Percentiles rank a stretch among this genome's conserved stretches.
Conservation (phyloP, 2,113 vertebrate species). For the Ameiurus melas region DNA sequence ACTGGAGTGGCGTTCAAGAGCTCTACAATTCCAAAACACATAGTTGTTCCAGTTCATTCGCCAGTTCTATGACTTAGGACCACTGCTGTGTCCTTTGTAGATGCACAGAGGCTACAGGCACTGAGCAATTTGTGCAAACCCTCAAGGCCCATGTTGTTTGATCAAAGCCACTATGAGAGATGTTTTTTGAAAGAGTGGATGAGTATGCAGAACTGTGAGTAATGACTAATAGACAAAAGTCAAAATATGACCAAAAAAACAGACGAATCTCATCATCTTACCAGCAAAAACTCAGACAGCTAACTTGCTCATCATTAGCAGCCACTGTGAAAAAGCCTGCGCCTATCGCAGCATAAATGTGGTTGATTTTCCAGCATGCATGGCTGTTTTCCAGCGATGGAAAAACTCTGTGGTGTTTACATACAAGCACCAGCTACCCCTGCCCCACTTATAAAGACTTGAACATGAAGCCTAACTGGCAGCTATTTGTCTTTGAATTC, state of each 20-base stretch:
- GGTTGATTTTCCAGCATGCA: background rate
- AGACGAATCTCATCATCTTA: background rate
- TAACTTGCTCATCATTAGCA: background rate
- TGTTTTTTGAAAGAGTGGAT: background rate
- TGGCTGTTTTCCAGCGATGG: slow-evolving; percentile 6
- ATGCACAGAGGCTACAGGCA: slow-evolving; percentile 11
- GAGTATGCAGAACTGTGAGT: background rate
- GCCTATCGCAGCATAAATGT: background rate
- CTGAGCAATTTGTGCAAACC: slow-evolving; percentile 13
- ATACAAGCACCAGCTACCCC: slow-evolving; percentile 16
- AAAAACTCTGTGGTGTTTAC: slow-evolving; percentile 14
- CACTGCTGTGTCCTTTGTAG: slow-evolving; percentile 33
- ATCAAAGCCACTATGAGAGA: background rate
- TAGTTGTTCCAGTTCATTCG: background rate
- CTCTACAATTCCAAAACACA: slow-evolving; percentile 5
- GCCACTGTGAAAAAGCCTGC: background rate
- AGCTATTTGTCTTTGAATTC: slow-evolving; percentile 29
- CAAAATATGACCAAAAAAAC: background rate
- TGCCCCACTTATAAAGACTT: slow-evolving; percentile 5
- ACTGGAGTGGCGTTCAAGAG: background rate
- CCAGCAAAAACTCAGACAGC: background rate
- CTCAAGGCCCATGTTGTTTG: background rate
- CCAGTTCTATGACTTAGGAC: slow-evolving; percentile 4
- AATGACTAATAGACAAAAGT: background rate
- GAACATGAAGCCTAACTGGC: background rate